Percentiles rank a stretch among this genome's conserved stretches.
Conservation (phyloP, 2,113 vertebrate species). For the Elephantulus edwardii region DNA sequence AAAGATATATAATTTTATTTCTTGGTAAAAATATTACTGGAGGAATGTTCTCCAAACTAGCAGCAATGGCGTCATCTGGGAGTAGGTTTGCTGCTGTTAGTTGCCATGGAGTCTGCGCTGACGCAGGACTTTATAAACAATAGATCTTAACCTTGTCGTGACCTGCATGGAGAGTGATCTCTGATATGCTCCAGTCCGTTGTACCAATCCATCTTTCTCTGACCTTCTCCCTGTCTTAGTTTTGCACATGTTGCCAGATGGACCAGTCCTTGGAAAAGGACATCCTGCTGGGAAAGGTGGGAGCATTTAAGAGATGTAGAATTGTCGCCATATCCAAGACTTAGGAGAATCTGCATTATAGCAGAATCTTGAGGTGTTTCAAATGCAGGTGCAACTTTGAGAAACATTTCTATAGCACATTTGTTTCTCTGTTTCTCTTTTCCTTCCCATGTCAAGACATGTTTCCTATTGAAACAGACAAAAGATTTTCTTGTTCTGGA, state of each 20-base stretch:
- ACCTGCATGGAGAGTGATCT: no score
- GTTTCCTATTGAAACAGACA: not conserved
- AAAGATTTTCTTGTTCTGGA: not conserved
- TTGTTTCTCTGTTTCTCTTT: conserved; percentile 18
- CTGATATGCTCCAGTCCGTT: no score
- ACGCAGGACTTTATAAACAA: no score
- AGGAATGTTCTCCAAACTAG: not conserved
- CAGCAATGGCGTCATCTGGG: not conserved
- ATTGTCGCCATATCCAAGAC: not conserved
- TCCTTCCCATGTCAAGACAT: not conserved
- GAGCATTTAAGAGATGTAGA: not conserved
- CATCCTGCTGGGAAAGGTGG: no score
- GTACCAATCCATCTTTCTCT: no score
- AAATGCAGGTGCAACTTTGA: not conserved
- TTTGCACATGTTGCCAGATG: no score
- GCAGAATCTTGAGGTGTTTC: not conserved
- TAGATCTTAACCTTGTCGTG: no score
- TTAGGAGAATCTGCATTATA: not conserved
- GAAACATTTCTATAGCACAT: not conserved
- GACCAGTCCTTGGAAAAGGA: no score
- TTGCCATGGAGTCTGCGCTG: no score
- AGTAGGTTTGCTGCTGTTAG: no score
- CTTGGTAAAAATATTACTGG: not conserved
- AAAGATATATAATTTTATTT: not conserved
- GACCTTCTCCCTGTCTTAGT: no score